phyloP scores from a whole-genome alignment of 2,888 invertebrate species.

The Lomographa bimaculata region DNA sequence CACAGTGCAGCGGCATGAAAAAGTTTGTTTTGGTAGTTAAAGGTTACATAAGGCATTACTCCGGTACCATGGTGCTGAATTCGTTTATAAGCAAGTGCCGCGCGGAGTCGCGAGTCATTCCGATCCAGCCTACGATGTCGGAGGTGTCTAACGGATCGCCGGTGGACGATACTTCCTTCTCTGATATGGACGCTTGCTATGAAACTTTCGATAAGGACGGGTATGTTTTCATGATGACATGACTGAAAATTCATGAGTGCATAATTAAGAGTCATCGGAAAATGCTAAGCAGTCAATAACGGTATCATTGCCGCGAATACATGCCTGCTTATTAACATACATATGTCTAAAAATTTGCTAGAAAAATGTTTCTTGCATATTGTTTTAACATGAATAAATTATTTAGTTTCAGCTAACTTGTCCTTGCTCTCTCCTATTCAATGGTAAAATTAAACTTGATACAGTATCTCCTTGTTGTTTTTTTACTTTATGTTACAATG shows the following conservation, averaged over 20 bases:
- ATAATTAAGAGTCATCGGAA: neutral
- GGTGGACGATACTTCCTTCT: constrained; percentile 81
- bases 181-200: constrained; percentile 95
- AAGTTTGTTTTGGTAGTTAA: constrained; percentile 40
- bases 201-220: constrained; percentile 95
- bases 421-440: no score
- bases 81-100: constrained; percentile 64
- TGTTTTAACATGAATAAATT: no score
- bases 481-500: no score
- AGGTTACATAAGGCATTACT: constrained; percentile 48
- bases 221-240: constrained; percentile 75
- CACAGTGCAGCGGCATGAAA: constrained; percentile 10
- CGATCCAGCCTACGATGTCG: constrained; percentile 74
- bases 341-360: no score
- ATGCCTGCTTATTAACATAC: neutral
- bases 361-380: no score
- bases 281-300: constrained; percentile 1
- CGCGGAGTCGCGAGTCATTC: constrained; percentile 63
- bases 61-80: constrained; percentile 64
- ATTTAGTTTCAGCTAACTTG: no score
- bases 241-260: constrained; percentile 2
- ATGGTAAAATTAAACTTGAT: no score
- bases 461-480: no score
- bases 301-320: neutral
- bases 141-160: constrained; percentile 65